Evolutionary conservation across 1,140 invertebrate species (phyloP).

Genomic region (Rhagoletis pomonella): DNA sequence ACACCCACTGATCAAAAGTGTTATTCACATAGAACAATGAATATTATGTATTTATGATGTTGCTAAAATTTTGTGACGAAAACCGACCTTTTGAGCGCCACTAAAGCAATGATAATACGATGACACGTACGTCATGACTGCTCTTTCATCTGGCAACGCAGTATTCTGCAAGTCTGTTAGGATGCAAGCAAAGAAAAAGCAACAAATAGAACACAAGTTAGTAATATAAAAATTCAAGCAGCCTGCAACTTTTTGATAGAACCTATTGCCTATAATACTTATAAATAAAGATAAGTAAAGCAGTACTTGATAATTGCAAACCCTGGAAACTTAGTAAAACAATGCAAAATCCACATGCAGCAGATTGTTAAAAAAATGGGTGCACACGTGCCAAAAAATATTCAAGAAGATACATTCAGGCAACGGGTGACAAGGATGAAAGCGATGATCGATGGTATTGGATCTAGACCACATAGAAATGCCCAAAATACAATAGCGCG

Average conservation of each 20-base stretch:
- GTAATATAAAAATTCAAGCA: constrained; percentile 24
- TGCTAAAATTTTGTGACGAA: background rate
- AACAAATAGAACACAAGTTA: constrained; percentile 59
- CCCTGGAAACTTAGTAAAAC: constrained; percentile 21
- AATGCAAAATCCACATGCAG: constrained; percentile 23
- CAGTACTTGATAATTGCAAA: background rate
- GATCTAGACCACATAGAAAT: background rate
- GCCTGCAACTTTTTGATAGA: background rate
- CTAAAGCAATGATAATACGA: constrained; percentile 99
- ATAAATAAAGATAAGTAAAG: background rate
- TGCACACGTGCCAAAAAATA: constrained; percentile 16
- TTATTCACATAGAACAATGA: background rate
- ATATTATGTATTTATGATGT: background rate
- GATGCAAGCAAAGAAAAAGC: constrained; percentile 59
- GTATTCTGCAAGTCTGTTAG: constrained; percentile 96
- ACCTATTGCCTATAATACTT: background rate
- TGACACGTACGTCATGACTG: constrained; percentile 99
- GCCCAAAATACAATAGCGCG: background rate
- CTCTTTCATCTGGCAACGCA: constrained; percentile 98
- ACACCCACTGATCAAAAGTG: background rate
- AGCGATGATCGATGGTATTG: constrained; percentile 40
- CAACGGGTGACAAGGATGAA: background rate
- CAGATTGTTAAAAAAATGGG: constrained; percentile 16
- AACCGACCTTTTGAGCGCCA: constrained; percentile 97
- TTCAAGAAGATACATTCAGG: constrained; percentile 13